Conservation (phyloP, 2,888 invertebrate species). For the Priocnemis perturbator region DNA sequence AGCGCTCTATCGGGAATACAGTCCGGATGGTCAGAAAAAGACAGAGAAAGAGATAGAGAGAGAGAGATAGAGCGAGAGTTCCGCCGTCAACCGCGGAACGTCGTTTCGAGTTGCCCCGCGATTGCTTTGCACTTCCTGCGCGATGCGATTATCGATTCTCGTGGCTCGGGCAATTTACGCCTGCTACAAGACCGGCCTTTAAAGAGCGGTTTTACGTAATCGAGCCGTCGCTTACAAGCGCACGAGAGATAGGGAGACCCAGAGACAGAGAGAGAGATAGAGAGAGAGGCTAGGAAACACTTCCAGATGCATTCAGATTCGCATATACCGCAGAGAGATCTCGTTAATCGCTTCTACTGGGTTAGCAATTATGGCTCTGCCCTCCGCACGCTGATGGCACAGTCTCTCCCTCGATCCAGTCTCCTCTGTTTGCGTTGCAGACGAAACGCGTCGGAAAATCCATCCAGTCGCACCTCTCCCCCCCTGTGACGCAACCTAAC, state of each 20-base stretch:
- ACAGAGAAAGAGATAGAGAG: too few relatives aligned
- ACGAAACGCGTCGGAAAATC: too few relatives aligned
- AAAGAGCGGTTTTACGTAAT: conserved; percentile 35
- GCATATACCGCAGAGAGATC: conserved; percentile 12
- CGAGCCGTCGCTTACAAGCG: conserved; percentile 10
- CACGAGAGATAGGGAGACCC: not conserved
- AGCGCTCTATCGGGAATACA: too few relatives aligned
- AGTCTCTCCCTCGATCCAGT: too few relatives aligned
- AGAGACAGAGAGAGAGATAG: not conserved
- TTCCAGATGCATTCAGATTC: conserved; percentile 21
- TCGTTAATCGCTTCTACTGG: conserved; percentile 30
- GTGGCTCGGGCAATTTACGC: not conserved
- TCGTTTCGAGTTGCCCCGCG: conserved; percentile 4
- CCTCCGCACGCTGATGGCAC: too few relatives aligned
- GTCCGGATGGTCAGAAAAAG: too few relatives aligned
- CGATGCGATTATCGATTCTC: conserved; percentile 9
- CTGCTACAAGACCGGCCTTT: conserved; percentile 9
- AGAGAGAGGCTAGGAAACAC: not conserved
- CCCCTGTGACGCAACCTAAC: too few relatives aligned
- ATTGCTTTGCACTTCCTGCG: conserved; percentile 1
- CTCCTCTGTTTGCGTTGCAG: too few relatives aligned
- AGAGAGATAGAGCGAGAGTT: not conserved
- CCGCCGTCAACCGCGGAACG: conserved; percentile 1
- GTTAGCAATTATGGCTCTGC: too few relatives aligned
- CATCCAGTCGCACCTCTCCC: too few relatives aligned